Evolutionary conservation across 1,140 invertebrate species (phyloP), one percentile per base, ranked within the genome.

Genomic region (Leptinotarsa texana): DNA sequence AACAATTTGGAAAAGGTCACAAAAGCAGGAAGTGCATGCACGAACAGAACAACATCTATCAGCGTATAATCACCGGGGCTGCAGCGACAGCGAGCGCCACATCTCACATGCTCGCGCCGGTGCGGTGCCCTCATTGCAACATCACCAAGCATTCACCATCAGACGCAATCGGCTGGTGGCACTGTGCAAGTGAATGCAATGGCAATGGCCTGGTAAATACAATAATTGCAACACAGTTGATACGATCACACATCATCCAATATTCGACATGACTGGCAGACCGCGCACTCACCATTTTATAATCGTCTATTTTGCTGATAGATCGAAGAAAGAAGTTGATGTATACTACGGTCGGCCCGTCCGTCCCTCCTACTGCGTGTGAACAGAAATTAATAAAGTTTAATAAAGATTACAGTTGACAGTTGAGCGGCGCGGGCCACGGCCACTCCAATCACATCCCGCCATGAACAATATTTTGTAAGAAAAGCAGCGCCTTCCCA

Each of bases 291-390:
- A 96, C 95, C 96, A 98, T 98, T 91, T 96, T 96, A 89, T 97
- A 96, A 94, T 98, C 96, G 89, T 97, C 94, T 90, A 98, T 98
- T 94, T 97, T 96, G 90, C 95, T 96, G 91, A 98, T 98, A 88
- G 95, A 97, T 82, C 96, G 93, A 78, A 98, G 92, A 89, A 92
- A 96, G 89, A 97, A 91, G 93, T 98, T 97, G 89, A 98, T 95
- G 84, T 87, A 84, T 82, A 95, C 94, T 88, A 90, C 87, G 85
- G 93, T 94, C 82, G 94, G 90, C 86, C 89, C 89, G 87, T 93
- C 93, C 87, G 86, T 92, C 24, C 24, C 18, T 88, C 85, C 89
- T 90, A 87, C 78, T 85, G 84, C 76, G 78, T 81, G 75, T 74
- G 77, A 79, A 83, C 78, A 82, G 63, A 80, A 78, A 74, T 79